Conservation (phyloP, 2,888 invertebrate genomes). For the Pteria penguin region DNA sequence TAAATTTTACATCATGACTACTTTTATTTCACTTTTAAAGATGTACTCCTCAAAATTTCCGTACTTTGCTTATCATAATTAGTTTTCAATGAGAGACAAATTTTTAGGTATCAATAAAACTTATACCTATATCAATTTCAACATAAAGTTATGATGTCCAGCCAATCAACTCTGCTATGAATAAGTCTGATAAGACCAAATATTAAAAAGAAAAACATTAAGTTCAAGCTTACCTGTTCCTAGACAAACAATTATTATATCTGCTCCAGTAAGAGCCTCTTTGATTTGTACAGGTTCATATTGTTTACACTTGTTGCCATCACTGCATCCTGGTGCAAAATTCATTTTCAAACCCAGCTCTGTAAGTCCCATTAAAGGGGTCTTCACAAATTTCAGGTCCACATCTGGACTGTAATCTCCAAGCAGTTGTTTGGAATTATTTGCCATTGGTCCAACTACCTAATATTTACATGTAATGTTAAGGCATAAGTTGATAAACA, state of each 20-base stretch:
- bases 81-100: not conserved
- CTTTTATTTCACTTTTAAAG: not conserved
- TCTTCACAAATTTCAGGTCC: conserved; percentile 57
- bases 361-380: conserved; percentile 64
- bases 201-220: not conserved
- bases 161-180: too few relatives aligned
- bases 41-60: not conserved
- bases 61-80: not conserved
- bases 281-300: conserved; percentile 58
- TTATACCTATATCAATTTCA: too few relatives aligned
- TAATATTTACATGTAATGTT: conserved; percentile 50
- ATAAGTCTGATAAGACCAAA: not conserved
- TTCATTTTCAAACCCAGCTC: conserved; percentile 50
- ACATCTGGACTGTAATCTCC: conserved; percentile 72
- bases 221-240: conserved; percentile 67
- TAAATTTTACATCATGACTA: not conserved
- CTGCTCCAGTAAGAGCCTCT: conserved; percentile 56
- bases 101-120: too few relatives aligned
- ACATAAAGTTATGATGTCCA: too few relatives aligned
- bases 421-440: conserved; percentile 67
- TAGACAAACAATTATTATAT: conserved; percentile 71
- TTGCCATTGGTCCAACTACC: conserved; percentile 77
- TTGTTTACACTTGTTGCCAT: conserved; percentile 57
- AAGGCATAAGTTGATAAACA: too few relatives aligned
- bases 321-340: conserved; percentile 67